Percentiles rank a stretch among this genome's conserved stretches.
Conservation (phyloP, 2,113 vertebrate species). For the Hyla sarda region DNA sequence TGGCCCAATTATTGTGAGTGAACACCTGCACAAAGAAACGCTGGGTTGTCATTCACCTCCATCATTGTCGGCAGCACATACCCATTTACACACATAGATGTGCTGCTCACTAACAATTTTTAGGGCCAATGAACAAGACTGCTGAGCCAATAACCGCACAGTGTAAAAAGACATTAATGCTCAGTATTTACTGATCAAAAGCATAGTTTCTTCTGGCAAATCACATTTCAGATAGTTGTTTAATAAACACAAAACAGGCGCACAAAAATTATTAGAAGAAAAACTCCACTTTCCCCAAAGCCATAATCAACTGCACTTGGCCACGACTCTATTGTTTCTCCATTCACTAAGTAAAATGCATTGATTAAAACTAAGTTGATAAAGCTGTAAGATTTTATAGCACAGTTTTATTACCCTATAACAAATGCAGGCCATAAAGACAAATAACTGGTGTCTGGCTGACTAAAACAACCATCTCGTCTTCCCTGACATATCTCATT, state of each 20-base stretch:
- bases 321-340: slow-evolving; percentile 9
- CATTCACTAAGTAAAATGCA: slow-evolving; percentile 26
- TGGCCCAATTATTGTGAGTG: no score
- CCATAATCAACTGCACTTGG: neutral
- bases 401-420: slow-evolving; percentile 10
- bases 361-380: slow-evolving; percentile 33
- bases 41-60: no score
- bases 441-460: slow-evolving; percentile 18
- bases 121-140: no score
- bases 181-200: no score
- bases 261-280: neutral
- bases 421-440: neutral
- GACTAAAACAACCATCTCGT: neutral
- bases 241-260: neutral
- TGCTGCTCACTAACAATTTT: no score
- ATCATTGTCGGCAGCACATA: no score
- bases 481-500: neutral
- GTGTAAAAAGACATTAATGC: no score
- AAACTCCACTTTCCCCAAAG: neutral
- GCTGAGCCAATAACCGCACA: no score
- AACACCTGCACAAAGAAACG: no score
- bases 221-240: no score
- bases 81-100: no score
- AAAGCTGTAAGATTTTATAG: neutral
- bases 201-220: no score